A percentile compares a stretch with the other conserved stretches of the same genome.
Evolutionary conservation across 2,888 invertebrate genomes (phyloP).

Genomic region (Fragum sueziense): DNA sequence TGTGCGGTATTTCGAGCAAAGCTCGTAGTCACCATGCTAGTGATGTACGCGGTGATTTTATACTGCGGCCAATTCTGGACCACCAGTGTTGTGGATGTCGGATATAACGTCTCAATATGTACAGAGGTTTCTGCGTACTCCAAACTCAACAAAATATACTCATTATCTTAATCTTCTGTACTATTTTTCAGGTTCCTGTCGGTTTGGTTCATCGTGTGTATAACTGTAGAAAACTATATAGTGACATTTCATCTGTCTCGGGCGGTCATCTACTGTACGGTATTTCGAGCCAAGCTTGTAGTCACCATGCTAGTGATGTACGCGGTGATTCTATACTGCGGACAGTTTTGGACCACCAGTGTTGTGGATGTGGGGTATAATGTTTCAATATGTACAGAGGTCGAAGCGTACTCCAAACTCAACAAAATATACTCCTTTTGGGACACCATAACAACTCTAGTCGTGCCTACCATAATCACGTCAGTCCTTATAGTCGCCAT

Average conservation of each 20-base stretch:
- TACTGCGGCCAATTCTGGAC: conserved; percentile 65
- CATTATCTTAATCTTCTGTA: too few relatives aligned
- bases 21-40: conserved; percentile 59
- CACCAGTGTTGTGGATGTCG: conserved; percentile 43
- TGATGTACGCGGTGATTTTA: conserved; percentile 54
- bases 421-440: conserved; percentile 64
- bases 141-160: conserved; percentile 60
- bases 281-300: conserved; percentile 63
- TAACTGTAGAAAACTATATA: conserved; percentile 92
- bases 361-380: conserved; percentile 41
- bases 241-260: conserved; percentile 70
- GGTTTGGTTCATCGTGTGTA: conserved; percentile 93
- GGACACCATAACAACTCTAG: conserved; percentile 65
- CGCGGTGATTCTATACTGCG: conserved; percentile 58
- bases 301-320: conserved; percentile 59
- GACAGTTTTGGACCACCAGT: conserved; percentile 62
- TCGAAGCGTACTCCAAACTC: conserved; percentile 51
- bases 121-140: conserved; percentile 57
- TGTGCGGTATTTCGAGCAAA: conserved; percentile 70
- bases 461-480: conserved; percentile 67
- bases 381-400: conserved; percentile 59
- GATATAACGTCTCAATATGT: conserved; percentile 54
- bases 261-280: conserved; percentile 67
- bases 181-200: conserved; percentile 69
- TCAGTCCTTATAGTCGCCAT: conserved; percentile 67